A percentile compares a stretch with the other conserved stretches of the same genome.
These are phyloP conservation scores for Ericerus pela DNA, from an alignment of 1,140 invertebrate genomes.

Conservation along the genomic window DNA sequence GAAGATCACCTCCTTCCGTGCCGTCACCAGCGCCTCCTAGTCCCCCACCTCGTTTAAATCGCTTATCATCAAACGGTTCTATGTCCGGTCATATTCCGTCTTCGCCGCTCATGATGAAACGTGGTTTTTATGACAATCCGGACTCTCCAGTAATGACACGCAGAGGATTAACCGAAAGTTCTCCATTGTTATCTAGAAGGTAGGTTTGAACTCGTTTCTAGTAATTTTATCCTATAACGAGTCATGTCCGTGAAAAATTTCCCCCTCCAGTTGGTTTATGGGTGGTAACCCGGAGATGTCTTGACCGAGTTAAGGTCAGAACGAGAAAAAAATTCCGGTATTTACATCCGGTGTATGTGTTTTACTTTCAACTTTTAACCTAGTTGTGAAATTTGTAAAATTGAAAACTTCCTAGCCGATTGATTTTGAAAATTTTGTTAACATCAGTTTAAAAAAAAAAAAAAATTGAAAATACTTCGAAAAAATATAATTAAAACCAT, in stretches of 20 bases:
- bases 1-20: slow-evolving; percentile 18
- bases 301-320: too few relatives aligned
- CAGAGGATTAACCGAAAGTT: slow-evolving; percentile 27
- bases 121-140: slow-evolving; percentile 40
- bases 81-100: slow-evolving; percentile 29
- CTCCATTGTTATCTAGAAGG: slow-evolving; percentile 43
- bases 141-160: slow-evolving; percentile 23
- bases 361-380: too few relatives aligned
- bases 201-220: slow-evolving; percentile 27
- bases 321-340: too few relatives aligned
- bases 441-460: too few relatives aligned
- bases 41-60: slow-evolving; percentile 47
- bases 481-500: too few relatives aligned
- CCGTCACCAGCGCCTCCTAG: slow-evolving; percentile 36
- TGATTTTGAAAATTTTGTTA: too few relatives aligned
- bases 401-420: too few relatives aligned
- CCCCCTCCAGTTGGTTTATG: too few relatives aligned
- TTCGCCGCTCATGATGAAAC: slow-evolving; percentile 42
- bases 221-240: not conserved
- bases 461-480: too few relatives aligned
- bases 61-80: slow-evolving; percentile 27
- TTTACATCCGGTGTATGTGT: too few relatives aligned
- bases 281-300: too few relatives aligned
- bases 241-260: slow-evolving; percentile 2
- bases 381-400: too few relatives aligned